These are phyloP conservation scores for Atrichornis clamosus DNA, from an alignment of 2,113 vertebrate species.

Conservation along the genomic window DNA sequence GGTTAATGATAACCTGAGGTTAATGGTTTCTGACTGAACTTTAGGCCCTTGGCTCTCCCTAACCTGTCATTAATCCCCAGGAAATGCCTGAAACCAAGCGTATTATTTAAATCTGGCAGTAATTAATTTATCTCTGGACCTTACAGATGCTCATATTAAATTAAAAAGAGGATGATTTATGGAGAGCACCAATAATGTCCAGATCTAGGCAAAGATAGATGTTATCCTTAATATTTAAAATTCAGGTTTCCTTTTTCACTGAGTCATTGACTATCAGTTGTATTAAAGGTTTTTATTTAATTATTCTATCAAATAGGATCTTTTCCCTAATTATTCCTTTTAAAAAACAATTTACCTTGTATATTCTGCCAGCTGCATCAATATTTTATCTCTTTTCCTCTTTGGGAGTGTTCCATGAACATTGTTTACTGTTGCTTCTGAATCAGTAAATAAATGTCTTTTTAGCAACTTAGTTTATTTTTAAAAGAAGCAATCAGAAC, in stretches of 20 bases:
- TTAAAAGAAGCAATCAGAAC: conserved; percentile 27
- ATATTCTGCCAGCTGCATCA: not conserved
- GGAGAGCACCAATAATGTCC: conserved; percentile 4
- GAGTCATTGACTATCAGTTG: not conserved
- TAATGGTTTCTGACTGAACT: conserved; percentile 66
- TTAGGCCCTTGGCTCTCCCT: conserved; percentile 47
- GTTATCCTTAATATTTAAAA: conserved; percentile 52
- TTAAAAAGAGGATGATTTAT: conserved; percentile 58
- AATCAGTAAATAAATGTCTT: conserved; percentile 16
- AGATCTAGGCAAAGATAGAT: conserved; percentile 48
- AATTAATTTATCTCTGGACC: conserved; percentile 68
- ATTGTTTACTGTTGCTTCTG: not conserved
- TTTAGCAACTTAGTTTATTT: conserved; percentile 6
- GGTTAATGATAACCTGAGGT: conserved; percentile 68
- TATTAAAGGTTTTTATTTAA: conserved; percentile 25
- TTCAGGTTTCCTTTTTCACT: conserved; percentile 19
- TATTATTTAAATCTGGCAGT: conserved; percentile 67
- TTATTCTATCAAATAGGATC: conserved; percentile 17
- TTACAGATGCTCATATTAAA: conserved; percentile 64
- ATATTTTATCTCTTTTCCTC: conserved; percentile 10
- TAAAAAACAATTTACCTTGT: not conserved
- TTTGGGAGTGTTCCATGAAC: not conserved
- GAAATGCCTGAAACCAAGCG: conserved; percentile 60
- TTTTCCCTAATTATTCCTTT: not conserved
- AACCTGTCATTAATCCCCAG: conserved; percentile 70